A percentile compares a stretch with the other conserved stretches of the same genome.
Conservation (phyloP, 1,140 invertebrate species). For the Pogonognathellus flavescens region DNA sequence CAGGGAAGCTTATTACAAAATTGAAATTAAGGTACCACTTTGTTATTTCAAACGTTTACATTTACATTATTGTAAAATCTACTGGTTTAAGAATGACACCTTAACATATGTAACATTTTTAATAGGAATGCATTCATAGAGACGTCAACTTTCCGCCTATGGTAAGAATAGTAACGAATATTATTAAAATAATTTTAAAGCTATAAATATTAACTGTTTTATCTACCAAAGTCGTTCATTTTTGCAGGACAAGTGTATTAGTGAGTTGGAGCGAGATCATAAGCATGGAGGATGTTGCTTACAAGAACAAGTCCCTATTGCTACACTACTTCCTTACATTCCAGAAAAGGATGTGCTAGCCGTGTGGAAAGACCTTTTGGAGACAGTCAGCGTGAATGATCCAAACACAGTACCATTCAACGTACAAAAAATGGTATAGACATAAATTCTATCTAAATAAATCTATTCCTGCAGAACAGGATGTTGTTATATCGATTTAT, state of each 20-base stretch:
- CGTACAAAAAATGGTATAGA: slow-evolving; percentile 18
- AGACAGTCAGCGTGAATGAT: neutral
- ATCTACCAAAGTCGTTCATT: neutral
- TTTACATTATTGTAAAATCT: too few species aligned
- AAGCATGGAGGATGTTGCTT: slow-evolving; percentile 27
- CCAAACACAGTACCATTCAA: slow-evolving; percentile 1
- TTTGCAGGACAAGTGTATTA: neutral
- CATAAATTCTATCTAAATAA: too few species aligned
- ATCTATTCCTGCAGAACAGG: too few species aligned
- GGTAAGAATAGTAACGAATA: neutral
- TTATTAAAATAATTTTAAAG: neutral
- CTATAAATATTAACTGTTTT: neutral
- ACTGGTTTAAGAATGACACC: neutral
- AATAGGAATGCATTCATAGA: neutral
- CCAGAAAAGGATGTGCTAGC: slow-evolving; percentile 1
- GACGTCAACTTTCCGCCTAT: slow-evolving; percentile 11
- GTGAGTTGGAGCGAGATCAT: slow-evolving; percentile 3
- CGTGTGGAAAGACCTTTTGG: slow-evolving; percentile 1
- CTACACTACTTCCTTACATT: slow-evolving; percentile 11
- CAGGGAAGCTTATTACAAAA: slow-evolving; percentile 19
- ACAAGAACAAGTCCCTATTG: slow-evolving; percentile 16
- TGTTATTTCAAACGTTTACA: too few species aligned
- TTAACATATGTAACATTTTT: neutral
- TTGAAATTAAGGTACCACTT: neutral
- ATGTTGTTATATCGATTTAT: too few species aligned